A percentile compares a stretch with the other conserved stretches of the same genome.
These are phyloP conservation scores for Colinus virginianus DNA, from an alignment of 2,113 vertebrate species.

Conservation along the genomic window DNA sequence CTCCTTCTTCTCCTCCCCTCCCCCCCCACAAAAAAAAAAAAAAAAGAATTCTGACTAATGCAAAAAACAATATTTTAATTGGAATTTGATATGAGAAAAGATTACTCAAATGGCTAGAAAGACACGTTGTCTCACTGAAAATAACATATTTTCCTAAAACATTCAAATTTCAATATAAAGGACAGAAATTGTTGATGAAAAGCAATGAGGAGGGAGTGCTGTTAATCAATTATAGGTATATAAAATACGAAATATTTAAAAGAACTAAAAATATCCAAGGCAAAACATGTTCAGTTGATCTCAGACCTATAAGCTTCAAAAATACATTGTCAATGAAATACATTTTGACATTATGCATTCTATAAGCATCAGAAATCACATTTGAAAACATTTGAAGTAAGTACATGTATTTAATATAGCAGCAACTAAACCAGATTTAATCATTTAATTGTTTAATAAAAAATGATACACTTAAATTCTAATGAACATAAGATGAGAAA, in stretches of 20 bases:
- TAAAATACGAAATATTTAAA: background rate
- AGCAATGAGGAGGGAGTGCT: background rate
- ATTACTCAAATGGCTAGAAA: background rate
- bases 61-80: background rate
- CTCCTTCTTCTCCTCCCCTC: too few species aligned
- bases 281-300: background rate
- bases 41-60: background rate
- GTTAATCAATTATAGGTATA: background rate
- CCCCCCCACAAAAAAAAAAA: background rate
- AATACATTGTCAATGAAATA: background rate
- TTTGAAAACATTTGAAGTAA: background rate
- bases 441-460: background rate
- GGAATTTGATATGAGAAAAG: background rate
- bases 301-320: background rate
- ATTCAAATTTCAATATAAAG: background rate
- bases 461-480: background rate
- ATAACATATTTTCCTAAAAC: background rate
- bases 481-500: background rate
- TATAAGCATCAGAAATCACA: background rate
- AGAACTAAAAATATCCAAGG: background rate
- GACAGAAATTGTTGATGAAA: background rate
- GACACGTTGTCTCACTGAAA: background rate
- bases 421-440: background rate
- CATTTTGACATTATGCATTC: background rate
- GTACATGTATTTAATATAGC: fast-evolving